phyloP scores from a whole-genome alignment of 2,113 vertebrate genomes.

The Etia nguti region DNA sequence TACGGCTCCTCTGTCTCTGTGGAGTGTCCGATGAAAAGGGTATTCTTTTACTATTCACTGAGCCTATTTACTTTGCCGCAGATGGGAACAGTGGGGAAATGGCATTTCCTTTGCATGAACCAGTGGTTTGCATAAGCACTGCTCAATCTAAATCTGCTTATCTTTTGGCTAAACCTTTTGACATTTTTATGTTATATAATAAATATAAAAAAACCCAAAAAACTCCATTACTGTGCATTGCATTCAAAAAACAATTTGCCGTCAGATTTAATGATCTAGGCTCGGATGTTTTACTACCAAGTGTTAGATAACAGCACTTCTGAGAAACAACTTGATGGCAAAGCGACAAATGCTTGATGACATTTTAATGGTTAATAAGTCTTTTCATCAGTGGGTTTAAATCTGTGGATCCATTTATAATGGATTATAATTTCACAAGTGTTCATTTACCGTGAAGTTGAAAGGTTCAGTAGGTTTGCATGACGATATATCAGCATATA shows the following conservation, averaged over 20 bases:
- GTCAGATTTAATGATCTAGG: not conserved
- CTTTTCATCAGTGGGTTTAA: not conserved
- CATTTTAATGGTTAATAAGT: not conserved
- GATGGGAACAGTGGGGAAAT: constrained; percentile 47
- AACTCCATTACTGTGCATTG: not conserved
- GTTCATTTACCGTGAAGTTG: not conserved
- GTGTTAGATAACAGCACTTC: not conserved
- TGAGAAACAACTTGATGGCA: not conserved
- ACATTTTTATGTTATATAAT: not conserved
- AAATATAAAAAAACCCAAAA: not conserved
- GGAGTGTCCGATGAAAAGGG: constrained; percentile 27
- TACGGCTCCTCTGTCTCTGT: constrained; percentile 21
- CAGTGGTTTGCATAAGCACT: constrained; percentile 7
- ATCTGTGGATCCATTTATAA: not conserved
- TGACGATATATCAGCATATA: constrained; percentile 11
- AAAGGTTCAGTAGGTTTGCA: not conserved
- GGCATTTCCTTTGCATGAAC: constrained; percentile 51
- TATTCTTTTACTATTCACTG: constrained; percentile 37
- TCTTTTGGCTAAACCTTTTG: constrained; percentile 1
- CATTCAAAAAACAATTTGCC: not conserved
- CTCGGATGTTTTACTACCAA: not conserved
- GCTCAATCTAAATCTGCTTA: constrained; percentile 13
- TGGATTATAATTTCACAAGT: not conserved
- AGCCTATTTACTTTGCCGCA: constrained; percentile 38
- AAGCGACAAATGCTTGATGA: not conserved